Evolutionary conservation across 92 coral and sea anemone genomes (phyloP).

Genomic region (Siderastrea siderea): DNA sequence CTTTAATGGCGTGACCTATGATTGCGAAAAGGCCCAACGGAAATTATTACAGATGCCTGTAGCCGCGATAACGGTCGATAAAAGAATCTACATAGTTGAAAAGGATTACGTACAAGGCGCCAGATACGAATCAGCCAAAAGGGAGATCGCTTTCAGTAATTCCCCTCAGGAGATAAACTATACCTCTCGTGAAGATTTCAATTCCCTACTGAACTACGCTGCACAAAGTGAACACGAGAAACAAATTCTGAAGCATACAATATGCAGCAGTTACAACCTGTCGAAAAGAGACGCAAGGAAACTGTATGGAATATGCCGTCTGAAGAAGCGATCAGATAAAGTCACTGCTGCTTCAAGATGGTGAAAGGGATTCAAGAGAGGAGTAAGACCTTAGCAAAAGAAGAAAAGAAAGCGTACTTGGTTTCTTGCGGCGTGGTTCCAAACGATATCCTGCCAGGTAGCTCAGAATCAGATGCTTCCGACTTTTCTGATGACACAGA

Average conservation of each 20-base stretch:
- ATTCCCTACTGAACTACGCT: slow-evolving; percentile 32
- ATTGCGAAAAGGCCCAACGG: slow-evolving; percentile 70
- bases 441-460: slow-evolving; percentile 19
- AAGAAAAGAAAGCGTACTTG: slow-evolving; percentile 42
- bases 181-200: slow-evolving; percentile 54
- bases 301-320: slow-evolving; percentile 54
- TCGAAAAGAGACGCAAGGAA: slow-evolving; percentile 46
- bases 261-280: slow-evolving; percentile 41
- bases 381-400: slow-evolving; percentile 37
- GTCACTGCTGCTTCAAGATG: slow-evolving; percentile 38
- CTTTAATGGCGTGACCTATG: slow-evolving; percentile 51
- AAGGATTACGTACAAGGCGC: slow-evolving; percentile 39
- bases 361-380: slow-evolving; percentile 27
- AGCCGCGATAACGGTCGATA: slow-evolving; percentile 47
- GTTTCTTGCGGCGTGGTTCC: slow-evolving; percentile 45
- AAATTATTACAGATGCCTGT: slow-evolving; percentile 70
- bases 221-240: slow-evolving; percentile 61
- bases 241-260: slow-evolving; percentile 44
- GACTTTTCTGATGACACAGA: slow-evolving; percentile 47
- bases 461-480: slow-evolving; percentile 35
- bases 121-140: slow-evolving; percentile 15
- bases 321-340: slow-evolving; percentile 43
- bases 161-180: slow-evolving; percentile 27
- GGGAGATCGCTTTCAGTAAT: slow-evolving; percentile 24
- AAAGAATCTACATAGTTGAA: slow-evolving; percentile 53